Conservation (phyloP, 2,888 invertebrate species). For the Xestia ashworthii region DNA sequence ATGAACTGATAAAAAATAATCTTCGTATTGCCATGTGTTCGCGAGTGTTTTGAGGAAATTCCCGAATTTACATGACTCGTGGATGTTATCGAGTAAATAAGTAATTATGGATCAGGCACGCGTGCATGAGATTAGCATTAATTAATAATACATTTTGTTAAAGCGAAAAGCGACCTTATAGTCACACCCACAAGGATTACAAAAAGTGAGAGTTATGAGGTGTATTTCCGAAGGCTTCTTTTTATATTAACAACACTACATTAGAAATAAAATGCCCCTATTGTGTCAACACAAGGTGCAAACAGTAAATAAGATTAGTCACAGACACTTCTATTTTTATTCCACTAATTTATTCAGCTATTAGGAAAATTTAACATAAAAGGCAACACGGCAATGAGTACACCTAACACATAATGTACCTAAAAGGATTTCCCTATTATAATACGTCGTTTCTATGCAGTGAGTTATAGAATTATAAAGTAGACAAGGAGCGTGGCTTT, state of each 20-base stretch:
- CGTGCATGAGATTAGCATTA: conserved; percentile 10
- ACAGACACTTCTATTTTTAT: conserved; percentile 22
- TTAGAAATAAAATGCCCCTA: conserved; percentile 5
- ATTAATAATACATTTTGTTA: background rate
- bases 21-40: background rate
- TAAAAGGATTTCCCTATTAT: conserved; percentile 72
- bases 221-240: conserved; percentile 12
- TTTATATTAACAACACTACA: conserved; percentile 1
- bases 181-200: background rate
- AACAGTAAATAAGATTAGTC: conserved; percentile 30
- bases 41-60: conserved; percentile 1
- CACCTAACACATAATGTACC: conserved; percentile 51
- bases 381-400: conserved; percentile 46
- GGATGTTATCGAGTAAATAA: background rate
- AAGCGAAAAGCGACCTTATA: conserved; percentile 12
- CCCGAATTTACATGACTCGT: background rate
- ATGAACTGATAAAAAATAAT: conserved; percentile 12
- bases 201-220: conserved; percentile 21
- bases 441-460: conserved; percentile 61
- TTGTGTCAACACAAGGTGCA: conserved; percentile 9
- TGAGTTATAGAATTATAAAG: conserved; percentile 32
- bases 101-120: conserved; percentile 3
- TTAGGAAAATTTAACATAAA: conserved; percentile 47
- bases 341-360: conserved; percentile 28
- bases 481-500: conserved; percentile 15